A percentile compares a stretch with the other conserved stretches of the same genome.
These are phyloP conservation scores for Rallus limicola DNA, from an alignment of 2,113 vertebrate genomes.

Conservation along the genomic window DNA sequence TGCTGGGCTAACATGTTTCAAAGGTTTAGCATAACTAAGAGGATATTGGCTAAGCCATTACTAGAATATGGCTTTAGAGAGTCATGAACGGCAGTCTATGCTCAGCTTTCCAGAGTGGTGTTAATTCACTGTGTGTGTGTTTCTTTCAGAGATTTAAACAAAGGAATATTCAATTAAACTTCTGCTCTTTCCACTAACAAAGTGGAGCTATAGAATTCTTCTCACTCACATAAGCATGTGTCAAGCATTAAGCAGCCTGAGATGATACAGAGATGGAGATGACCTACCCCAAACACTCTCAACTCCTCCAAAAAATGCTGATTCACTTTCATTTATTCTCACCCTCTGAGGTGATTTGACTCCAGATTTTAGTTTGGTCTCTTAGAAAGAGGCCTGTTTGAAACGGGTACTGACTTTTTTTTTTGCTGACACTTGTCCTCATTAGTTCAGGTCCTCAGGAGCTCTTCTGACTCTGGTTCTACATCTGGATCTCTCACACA, in stretches of 20 bases:
- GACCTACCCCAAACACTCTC: not conserved
- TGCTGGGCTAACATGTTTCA: not conserved
- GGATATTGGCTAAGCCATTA: slow-evolving; percentile 31
- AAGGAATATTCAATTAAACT: not conserved
- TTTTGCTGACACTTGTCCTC: not conserved
- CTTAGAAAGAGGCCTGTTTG: not conserved
- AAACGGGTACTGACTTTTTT: not conserved
- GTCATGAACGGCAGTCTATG: not conserved
- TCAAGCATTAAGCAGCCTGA: not conserved
- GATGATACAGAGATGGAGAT: not conserved
- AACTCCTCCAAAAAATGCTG: not conserved
- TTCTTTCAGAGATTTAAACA: not conserved
- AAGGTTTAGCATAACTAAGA: slow-evolving; percentile 35
- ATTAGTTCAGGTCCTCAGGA: not conserved
- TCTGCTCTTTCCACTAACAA: not conserved
- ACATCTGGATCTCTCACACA: not conserved
- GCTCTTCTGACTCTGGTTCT: not conserved
- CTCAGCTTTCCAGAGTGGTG: not conserved
- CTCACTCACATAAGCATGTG: not conserved
- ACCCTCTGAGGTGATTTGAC: not conserved
- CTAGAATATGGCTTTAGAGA: not conserved
- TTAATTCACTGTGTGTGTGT: not conserved
- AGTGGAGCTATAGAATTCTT: not conserved
- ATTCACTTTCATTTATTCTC: not conserved
- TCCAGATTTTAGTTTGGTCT: not conserved